phyloP scores from a whole-genome alignment of 2,888 invertebrate species.

The Drosophila koepferae region DNA sequence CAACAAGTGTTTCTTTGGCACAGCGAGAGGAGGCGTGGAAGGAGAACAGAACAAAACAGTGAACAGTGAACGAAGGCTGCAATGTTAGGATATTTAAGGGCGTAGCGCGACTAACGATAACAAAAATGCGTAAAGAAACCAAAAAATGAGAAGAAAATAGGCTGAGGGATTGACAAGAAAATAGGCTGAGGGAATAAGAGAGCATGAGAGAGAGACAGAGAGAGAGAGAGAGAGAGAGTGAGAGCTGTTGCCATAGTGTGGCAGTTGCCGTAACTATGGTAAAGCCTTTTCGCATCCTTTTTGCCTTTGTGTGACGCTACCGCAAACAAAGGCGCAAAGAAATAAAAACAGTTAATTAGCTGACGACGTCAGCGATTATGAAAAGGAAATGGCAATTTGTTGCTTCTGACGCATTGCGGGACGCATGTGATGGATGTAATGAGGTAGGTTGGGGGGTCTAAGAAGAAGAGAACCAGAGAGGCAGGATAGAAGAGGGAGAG shows the following conservation, averaged over 20 bases:
- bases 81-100: constrained; percentile 42
- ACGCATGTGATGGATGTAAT: neutral
- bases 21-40: constrained; percentile 1
- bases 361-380: constrained; percentile 41
- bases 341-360: constrained; percentile 49
- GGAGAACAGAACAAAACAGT: constrained; percentile 18
- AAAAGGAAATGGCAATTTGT: constrained; percentile 61
- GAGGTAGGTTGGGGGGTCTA: neutral
- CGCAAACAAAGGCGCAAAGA: constrained; percentile 38
- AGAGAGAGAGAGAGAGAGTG: too few species aligned
- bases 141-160: constrained; percentile 1
- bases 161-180: neutral
- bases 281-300: constrained; percentile 35
- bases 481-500: neutral
- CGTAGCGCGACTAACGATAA: constrained; percentile 41
- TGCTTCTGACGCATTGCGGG: constrained; percentile 35
- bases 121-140: constrained; percentile 18
- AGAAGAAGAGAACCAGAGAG: neutral
- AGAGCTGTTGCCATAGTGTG: neutral
- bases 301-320: constrained; percentile 19
- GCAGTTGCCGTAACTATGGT: constrained; percentile 11
- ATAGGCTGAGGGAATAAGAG: neutral
- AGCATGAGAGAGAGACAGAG: neutral
- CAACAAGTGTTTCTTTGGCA: constrained; percentile 50
- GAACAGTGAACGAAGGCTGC: constrained; percentile 19